Base-by-base conservation (phyloP, 2,888 invertebrate species). In the Blomia tropicalis region DNA sequence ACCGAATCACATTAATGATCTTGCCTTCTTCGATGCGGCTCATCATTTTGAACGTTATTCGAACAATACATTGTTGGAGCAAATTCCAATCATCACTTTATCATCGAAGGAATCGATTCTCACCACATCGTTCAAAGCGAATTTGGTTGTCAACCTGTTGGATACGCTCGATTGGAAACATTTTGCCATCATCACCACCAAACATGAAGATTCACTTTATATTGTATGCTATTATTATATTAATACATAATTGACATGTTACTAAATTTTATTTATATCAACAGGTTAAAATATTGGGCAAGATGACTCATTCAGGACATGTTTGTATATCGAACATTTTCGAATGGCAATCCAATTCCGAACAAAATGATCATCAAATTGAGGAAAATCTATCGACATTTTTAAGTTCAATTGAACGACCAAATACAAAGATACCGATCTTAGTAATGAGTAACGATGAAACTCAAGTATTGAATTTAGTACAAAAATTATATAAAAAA, bases 101-200 rank as follows among this genome's bases (percentile, higher is more conserved):
- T 44, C 59, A 22, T n/a, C 59, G 23, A 44, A 14, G n/a, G 59
- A 32, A 41, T 58, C 59, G 41, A 58, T 58, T 3, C 36, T 41
- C 14, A 32, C 59, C 27, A 36, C 36, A n/a, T 36, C 59, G 23
- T 56, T 56, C 23, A 51, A 27, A 44, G 59, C 59, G 11, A 58
- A 36, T 43, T 41, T 58, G 25, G 41, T 58, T 2, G 36, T 41
- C 36, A 58, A 58, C 19, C 36, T 58, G 7, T 23, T 58, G 17
- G 43, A 65, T 43, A 65, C 63, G 31, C 63, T 66, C 62, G 66
- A 67, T 29, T 67, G 67, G 67, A 63, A 63, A n/a, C 51, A 43
- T 32, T 59, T 67, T 53, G 64, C 67, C 32, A 59, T 71, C 2
- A 69, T 75, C 19, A 71, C 73, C 67, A 69, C 72, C 0, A 70